Evolutionary conservation across 2,797 vertebrate genomes (phyloP).

Genomic region (Poeciliopsis presidionis): DNA sequence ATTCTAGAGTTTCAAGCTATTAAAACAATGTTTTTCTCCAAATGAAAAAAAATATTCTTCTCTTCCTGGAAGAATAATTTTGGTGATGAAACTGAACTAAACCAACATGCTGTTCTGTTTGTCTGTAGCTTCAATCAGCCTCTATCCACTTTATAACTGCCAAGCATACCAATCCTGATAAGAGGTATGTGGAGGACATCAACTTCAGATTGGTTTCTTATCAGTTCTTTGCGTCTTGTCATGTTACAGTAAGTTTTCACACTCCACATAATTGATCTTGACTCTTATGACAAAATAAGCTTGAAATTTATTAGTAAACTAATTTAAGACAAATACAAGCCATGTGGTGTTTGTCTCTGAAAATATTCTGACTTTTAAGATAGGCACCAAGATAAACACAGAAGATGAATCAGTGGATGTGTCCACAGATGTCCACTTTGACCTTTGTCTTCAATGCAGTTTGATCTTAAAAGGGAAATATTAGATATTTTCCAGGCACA

Average conservation of each 20-base stretch:
- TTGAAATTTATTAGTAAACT: neutral
- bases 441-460: neutral
- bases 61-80: neutral
- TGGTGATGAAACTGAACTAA: neutral
- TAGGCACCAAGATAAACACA: too few species aligned
- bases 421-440: neutral
- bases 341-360: neutral
- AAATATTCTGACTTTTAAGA: neutral
- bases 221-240: slow-evolving; percentile 74
- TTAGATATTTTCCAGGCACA: too few species aligned
- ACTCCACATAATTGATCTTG: neutral
- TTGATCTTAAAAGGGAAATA: neutral
- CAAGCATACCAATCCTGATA: slow-evolving; percentile 74
- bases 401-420: too few species aligned
- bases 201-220: slow-evolving; percentile 75
- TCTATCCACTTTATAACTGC: slow-evolving; percentile 81
- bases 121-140: slow-evolving; percentile 75
- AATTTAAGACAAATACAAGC: neutral
- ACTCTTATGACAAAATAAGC: neutral
- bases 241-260: slow-evolving; percentile 69
- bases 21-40: neutral
- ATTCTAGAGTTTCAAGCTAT: neutral
- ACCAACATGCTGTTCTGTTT: neutral
- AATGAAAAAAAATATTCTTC: neutral
- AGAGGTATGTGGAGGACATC: slow-evolving; percentile 70